A percentile compares a stretch with the other conserved stretches of the same genome.
These are phyloP conservation scores for Helicoverpa zea DNA, from an alignment of 1,140 invertebrate species.

Conservation along the genomic window DNA sequence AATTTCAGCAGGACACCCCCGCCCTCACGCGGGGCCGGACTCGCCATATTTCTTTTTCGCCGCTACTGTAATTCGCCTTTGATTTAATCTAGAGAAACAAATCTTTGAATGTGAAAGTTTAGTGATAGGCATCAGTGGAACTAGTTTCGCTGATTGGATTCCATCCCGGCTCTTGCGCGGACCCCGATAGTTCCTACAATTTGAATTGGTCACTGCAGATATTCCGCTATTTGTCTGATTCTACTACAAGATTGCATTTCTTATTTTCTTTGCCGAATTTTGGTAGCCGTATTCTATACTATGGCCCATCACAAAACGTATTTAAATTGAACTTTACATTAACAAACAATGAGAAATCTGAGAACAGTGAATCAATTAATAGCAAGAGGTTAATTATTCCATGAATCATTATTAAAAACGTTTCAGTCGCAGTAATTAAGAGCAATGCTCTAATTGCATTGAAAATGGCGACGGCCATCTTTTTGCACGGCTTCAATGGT, in stretches of 20 bases:
- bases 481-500: not conserved
- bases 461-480: not conserved
- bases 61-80: slow-evolving; percentile 86
- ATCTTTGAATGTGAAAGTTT: slow-evolving; percentile 86
- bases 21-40: slow-evolving; percentile 77
- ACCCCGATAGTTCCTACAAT: slow-evolving; percentile 74
- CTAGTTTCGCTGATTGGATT: slow-evolving; percentile 85
- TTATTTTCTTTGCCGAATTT: slow-evolving; percentile 71
- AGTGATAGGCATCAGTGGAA: slow-evolving; percentile 84
- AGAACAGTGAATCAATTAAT: slow-evolving; percentile 7
- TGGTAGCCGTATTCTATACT: slow-evolving; percentile 45
- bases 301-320: not conserved
- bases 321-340: not conserved
- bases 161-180: slow-evolving; percentile 66
- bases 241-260: slow-evolving; percentile 81
- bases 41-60: slow-evolving; percentile 86
- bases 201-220: slow-evolving; percentile 82
- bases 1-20: slow-evolving; percentile 87
- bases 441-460: slow-evolving; percentile 4
- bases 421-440: slow-evolving; percentile 26
- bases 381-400: slow-evolving; percentile 2
- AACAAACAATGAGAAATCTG: slow-evolving; percentile 7
- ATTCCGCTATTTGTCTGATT: slow-evolving; percentile 81
- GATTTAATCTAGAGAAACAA: slow-evolving; percentile 87
- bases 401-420: slow-evolving; percentile 29